phyloP scores from a whole-genome alignment of 37 sponge, comb jelly and placozoan genomes.

The Amphimedon queenslandica region DNA sequence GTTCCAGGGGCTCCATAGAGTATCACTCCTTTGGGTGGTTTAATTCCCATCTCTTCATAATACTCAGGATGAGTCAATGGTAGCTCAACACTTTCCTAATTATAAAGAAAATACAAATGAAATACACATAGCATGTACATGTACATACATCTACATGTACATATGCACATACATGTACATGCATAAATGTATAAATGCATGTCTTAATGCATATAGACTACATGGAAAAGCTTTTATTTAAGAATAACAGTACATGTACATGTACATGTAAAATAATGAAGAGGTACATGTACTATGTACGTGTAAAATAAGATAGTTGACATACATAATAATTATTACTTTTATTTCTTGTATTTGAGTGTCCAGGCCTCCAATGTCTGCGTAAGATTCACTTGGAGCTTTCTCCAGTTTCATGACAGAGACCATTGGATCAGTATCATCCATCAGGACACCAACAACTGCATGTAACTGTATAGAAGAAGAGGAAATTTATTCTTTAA shows the following conservation, averaged over 20 bases:
- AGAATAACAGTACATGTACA: background rate
- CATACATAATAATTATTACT: conserved; percentile 13
- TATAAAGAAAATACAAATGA: background rate
- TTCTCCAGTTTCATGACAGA: conserved; percentile 99
- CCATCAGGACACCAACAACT: conserved; percentile 94
- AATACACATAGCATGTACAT: too few relatives aligned
- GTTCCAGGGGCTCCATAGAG: conserved; percentile 99
- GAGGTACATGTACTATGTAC: background rate
- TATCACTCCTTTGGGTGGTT: conserved; percentile 98
- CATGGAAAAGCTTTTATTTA: background rate
- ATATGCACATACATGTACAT: too few relatives aligned
- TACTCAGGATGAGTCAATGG: conserved; percentile 98
- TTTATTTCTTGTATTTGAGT: conserved; percentile 98
- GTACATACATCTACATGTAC: too few relatives aligned
- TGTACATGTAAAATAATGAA: conserved; percentile 8
- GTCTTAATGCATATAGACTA: background rate
- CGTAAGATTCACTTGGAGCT: conserved; percentile 97
- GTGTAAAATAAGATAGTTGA: background rate
- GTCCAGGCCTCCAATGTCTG: conserved; percentile 97
- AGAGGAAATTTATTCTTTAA: too few relatives aligned
- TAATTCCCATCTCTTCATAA: conserved; percentile 99
- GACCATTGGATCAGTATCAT: conserved; percentile 98
- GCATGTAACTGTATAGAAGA: conserved; percentile 79
- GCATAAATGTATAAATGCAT: background rate
- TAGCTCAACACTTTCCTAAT: conserved; percentile 95